Base-by-base conservation (phyloP, 2,113 vertebrate species). In the Coracopsis vasa region DNA sequence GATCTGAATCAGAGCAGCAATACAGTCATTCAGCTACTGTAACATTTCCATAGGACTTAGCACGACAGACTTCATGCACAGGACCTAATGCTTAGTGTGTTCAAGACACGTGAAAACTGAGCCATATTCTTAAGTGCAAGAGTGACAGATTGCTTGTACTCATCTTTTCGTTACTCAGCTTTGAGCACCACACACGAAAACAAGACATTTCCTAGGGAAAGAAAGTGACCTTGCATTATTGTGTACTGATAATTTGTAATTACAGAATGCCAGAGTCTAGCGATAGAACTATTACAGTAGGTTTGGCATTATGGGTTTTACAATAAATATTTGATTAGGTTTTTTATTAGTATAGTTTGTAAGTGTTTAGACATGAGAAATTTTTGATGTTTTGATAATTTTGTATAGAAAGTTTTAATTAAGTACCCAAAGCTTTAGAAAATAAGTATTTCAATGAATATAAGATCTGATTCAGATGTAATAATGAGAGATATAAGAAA, bases 341-440 rank as follows among this genome's bases (percentile, higher is more conserved):
- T 78, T 61, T n/a, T 94, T 69, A 88, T 66, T 69, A 45, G 11
- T 58, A 21, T 79, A 86, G 79, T 71, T 86, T 31, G 3, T n/a
- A 53, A 86, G 20, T 42, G 28, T 78, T 84, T 33, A 88, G 72
- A 50, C 16, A 90, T 50, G 33, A 94, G 51, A 75, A n/a, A 16
- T 80, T 80, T 58, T 50, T 85, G 42, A 54, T 75, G 41, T 72
- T 72, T 77, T 64, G 13, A 78, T 13, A 87, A 72, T 62, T 92
- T 83, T 19, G 18, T 91, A 94, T 17, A 95, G 91, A 97, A 96
- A 96, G 41, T 73, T 86, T 88, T 41, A 86, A 89, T 92, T 84
- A 87, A 78, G 66, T 90, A 94, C 61, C 66, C 72, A 80, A 79
- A 84, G 81, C 78, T 88, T 95, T 80, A 97, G 84, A 92, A 92